Conservation (phyloP, 2,113 vertebrate genomes). For the Sminthopsis crassicaudata region DNA sequence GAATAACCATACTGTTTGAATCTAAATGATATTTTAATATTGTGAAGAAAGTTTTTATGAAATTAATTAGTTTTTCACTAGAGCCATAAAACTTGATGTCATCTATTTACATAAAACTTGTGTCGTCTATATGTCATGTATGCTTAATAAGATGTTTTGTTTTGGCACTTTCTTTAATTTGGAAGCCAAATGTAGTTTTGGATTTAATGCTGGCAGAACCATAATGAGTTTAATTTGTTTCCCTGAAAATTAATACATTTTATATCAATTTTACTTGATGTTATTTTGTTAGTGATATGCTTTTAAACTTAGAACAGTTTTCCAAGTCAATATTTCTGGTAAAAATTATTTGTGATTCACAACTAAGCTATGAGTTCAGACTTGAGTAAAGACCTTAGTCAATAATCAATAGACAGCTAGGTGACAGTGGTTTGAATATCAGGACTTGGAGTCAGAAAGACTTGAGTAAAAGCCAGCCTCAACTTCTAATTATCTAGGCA, state of each 20-base stretch:
- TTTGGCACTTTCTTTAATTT: neutral
- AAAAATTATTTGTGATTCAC: neutral
- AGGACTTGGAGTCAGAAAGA: neutral
- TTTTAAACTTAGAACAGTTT: neutral
- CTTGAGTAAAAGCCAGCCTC: neutral
- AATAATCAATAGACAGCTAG: neutral
- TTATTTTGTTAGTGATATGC: neutral
- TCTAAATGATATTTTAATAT: neutral
- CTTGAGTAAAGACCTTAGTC: neutral
- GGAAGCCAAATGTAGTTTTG: neutral
- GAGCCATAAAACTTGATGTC: neutral
- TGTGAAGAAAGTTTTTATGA: neutral
- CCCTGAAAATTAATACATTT: neutral
- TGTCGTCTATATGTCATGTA: neutral
- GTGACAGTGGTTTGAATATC: neutral
- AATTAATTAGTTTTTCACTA: neutral
- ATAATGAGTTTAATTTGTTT: neutral
- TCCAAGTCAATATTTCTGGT: neutral
- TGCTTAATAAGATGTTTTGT: neutral
- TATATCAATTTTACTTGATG: neutral
- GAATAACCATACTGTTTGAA: neutral
- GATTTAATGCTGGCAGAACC: neutral
- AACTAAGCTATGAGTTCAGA: neutral
- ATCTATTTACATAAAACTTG: neutral
- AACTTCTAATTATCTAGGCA: neutral